Evolutionary conservation across 2,113 vertebrate species (phyloP).

Genomic region (Oncorhynchus clarkii): DNA sequence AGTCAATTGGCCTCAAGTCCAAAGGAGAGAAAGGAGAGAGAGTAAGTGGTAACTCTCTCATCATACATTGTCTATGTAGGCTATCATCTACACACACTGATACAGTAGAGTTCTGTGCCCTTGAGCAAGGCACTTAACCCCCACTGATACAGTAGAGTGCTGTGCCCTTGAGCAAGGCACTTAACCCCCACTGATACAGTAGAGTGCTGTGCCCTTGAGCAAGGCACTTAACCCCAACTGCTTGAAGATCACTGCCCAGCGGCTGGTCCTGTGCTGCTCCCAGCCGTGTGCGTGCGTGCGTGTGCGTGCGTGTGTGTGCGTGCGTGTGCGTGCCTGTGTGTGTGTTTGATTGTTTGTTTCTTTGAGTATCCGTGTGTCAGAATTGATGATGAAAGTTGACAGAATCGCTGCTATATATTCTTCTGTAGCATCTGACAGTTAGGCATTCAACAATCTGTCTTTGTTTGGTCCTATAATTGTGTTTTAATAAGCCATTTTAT

Average conservation of each 20-base stretch:
- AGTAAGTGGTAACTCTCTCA: conserved; percentile 63
- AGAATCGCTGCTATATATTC: neutral
- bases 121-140: too few relatives aligned
- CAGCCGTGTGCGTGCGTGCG: too few relatives aligned
- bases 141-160: neutral
- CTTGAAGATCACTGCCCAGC: too few relatives aligned
- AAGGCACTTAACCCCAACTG: too few relatives aligned
- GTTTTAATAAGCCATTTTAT: neutral
- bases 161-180: neutral
- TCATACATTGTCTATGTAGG: neutral
- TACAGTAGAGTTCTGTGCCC: neutral
- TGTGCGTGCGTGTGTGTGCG: too few relatives aligned
- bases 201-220: neutral
- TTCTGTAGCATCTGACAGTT: too few relatives aligned
- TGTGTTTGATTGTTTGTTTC: too few relatives aligned
- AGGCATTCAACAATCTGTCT: neutral
- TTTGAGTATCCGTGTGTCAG: conserved; percentile 7
- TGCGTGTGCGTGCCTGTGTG: too few relatives aligned
- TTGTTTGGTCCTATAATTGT: neutral
- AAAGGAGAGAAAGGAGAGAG: conserved; percentile 86
- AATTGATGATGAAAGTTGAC: conserved; percentile 15
- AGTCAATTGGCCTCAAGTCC: conserved; percentile 66
- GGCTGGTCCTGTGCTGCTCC: too few relatives aligned
- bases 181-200: too few relatives aligned
- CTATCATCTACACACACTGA: neutral